Conservation (phyloP, 2,888 invertebrate species). For the Rhagonycha fulva region DNA sequence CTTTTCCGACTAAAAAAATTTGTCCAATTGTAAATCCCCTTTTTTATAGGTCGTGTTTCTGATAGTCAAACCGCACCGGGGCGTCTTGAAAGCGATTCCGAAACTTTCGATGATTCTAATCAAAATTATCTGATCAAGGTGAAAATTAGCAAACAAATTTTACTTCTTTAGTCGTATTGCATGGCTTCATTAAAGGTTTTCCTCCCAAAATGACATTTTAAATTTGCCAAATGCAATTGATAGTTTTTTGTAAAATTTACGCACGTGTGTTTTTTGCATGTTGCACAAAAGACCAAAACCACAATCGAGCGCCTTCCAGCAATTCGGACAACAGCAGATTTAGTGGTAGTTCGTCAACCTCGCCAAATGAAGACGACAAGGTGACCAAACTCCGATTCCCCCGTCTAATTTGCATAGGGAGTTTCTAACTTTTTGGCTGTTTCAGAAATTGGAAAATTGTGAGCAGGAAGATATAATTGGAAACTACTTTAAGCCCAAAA, state of each 20-base stretch:
- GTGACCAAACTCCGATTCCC: conserved; percentile 4
- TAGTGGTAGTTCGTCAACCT: conserved; percentile 38
- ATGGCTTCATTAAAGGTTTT: neutral
- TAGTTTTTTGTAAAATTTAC: conserved; percentile 22
- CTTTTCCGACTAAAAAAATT: neutral
- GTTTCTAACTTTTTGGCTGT: neutral
- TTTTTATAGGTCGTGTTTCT: conserved; percentile 38
- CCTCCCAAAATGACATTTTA: neutral
- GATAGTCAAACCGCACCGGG: conserved; percentile 56
- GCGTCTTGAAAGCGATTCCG: conserved; percentile 44
- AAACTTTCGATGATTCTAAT: conserved; percentile 20
- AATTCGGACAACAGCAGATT: conserved; percentile 37
- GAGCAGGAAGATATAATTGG: conserved; percentile 66
- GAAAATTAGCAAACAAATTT: conserved; percentile 22
- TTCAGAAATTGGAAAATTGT: conserved; percentile 59
- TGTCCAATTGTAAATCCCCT: neutral
- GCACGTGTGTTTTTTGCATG: conserved; percentile 47
- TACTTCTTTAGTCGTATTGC: conserved; percentile 2
- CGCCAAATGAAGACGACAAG: conserved; percentile 29
- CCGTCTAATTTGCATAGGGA: neutral
- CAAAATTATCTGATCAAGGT: conserved; percentile 25
- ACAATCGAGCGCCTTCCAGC: conserved; percentile 42
- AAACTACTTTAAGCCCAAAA: conserved; percentile 73
- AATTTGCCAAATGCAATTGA: neutral
- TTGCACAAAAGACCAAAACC: conserved; percentile 43